These are phyloP conservation scores for Zele albiditarsus DNA, from an alignment of 2,888 invertebrate genomes.

Conservation along the genomic window DNA sequence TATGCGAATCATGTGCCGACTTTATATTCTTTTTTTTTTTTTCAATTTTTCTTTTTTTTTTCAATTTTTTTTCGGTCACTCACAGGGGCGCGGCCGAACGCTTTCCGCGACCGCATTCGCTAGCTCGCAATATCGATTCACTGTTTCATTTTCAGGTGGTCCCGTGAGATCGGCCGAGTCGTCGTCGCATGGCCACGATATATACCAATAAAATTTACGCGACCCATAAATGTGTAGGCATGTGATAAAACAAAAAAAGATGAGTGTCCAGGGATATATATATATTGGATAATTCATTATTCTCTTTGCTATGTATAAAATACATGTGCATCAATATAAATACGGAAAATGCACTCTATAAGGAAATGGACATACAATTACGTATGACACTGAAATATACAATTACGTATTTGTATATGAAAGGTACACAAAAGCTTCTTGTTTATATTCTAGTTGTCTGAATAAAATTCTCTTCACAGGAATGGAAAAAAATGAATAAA, in stretches of 20 bases:
- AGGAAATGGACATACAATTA: background rate
- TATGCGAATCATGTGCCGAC: background rate
- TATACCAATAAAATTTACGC: constrained; percentile 35
- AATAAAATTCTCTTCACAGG: background rate
- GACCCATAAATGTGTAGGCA: constrained; percentile 33
- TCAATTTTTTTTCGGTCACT: background rate
- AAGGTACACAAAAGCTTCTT: background rate
- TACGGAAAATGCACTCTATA: background rate
- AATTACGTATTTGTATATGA: background rate
- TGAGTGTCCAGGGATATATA: constrained; percentile 2
- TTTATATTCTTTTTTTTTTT: constrained; percentile 18
- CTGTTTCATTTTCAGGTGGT: constrained; percentile 27
- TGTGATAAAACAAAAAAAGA: constrained; percentile 34
- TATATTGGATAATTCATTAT: background rate
- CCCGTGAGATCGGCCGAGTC: constrained; percentile 26
- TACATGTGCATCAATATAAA: background rate
- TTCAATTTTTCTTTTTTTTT: background rate
- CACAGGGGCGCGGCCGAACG: constrained; percentile 8
- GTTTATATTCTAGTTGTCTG: background rate
- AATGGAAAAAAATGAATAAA: background rate
- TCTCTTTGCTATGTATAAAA: background rate
- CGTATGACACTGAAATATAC: no score
- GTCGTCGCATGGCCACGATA: constrained; percentile 15
- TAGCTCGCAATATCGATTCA: constrained; percentile 33
- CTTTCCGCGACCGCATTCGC: constrained; percentile 17